phyloP scores from a whole-genome alignment of 2,888 invertebrate species.

The Drosophila testacea region DNA sequence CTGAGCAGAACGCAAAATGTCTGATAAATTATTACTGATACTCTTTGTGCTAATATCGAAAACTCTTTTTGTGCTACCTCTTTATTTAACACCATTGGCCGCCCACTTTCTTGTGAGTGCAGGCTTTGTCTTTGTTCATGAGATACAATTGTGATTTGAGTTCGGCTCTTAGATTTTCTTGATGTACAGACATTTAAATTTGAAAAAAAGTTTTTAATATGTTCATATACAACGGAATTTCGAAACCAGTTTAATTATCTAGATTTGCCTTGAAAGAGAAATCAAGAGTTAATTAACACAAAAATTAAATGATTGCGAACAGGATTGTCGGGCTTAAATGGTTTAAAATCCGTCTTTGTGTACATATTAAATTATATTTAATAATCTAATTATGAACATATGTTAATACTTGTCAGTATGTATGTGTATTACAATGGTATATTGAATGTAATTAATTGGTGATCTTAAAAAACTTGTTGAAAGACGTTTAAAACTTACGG shows the following conservation, averaged over 20 bases:
- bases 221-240: background rate
- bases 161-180: background rate
- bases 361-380: slow-evolving; percentile 1
- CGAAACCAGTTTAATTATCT: slow-evolving; percentile 25
- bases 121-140: background rate
- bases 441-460: slow-evolving; percentile 1
- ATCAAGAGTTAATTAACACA: background rate
- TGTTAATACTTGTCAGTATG: no score
- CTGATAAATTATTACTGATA: slow-evolving; percentile 41
- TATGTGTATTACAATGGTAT: background rate
- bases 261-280: slow-evolving; percentile 22
- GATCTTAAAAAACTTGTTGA: background rate
- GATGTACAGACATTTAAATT: background rate
- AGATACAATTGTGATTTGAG: background rate
- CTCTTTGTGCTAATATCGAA: slow-evolving; percentile 13
- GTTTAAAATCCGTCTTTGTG: background rate
- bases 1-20: slow-evolving; percentile 17
- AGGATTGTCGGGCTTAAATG: slow-evolving; percentile 24
- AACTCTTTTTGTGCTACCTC: background rate
- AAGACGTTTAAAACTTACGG: slow-evolving; percentile 1
- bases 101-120: slow-evolving; percentile 32
- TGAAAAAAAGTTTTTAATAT: background rate
- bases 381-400: background rate
- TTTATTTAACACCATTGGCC: slow-evolving; percentile 42
- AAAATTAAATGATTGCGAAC: slow-evolving; percentile 1